A percentile compares a stretch with the other conserved stretches of the same genome.
These are phyloP conservation scores for Epizoanthus stellaris DNA, from an alignment of 92 coral and sea anemone species.

Conservation along the genomic window DNA sequence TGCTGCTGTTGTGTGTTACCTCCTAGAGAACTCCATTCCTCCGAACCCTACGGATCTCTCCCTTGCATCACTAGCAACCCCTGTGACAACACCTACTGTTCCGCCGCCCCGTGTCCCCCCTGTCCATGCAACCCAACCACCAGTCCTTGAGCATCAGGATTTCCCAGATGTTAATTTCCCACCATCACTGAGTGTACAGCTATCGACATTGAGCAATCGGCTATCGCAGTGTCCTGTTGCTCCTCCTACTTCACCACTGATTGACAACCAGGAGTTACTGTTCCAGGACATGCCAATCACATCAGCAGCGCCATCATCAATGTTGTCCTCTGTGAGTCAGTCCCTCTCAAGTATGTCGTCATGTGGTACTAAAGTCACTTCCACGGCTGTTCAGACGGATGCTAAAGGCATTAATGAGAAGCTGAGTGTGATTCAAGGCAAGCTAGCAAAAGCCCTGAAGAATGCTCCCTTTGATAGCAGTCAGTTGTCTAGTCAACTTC, in stretches of 20 bases:
- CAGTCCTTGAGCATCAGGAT: slow-evolving; percentile 87
- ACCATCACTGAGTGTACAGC: slow-evolving; percentile 68
- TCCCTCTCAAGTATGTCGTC: slow-evolving; percentile 75
- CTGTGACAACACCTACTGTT: slow-evolving; percentile 82
- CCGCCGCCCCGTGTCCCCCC: slow-evolving; percentile 99
- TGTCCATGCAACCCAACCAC: slow-evolving; percentile 92
- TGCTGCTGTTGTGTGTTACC: slow-evolving; percentile 94
- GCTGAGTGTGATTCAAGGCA: slow-evolving; percentile 85
- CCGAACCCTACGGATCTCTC: slow-evolving; percentile 91
- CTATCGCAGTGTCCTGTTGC: slow-evolving; percentile 69
- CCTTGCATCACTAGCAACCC: slow-evolving; percentile 79
- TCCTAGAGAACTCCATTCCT: slow-evolving; percentile 90
- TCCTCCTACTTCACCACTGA: slow-evolving; percentile 80
- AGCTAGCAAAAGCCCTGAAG: slow-evolving; percentile 79
- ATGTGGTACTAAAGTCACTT: slow-evolving; percentile 65
- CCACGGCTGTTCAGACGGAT: slow-evolving; percentile 91
- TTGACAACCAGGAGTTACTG: slow-evolving; percentile 66
- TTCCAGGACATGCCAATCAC: slow-evolving; percentile 77
- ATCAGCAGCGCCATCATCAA: slow-evolving; percentile 74
- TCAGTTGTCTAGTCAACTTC: slow-evolving; percentile 46
- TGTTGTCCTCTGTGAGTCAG: slow-evolving; percentile 76
- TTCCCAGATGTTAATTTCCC: slow-evolving; percentile 67
- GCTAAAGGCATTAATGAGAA: slow-evolving; percentile 84
- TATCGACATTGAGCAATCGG: slow-evolving; percentile 66
- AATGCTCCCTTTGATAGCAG: slow-evolving; percentile 52